These are phyloP conservation scores for Gulo gulo DNA, from an alignment of 2,113 vertebrate genomes.

Conservation along the genomic window DNA sequence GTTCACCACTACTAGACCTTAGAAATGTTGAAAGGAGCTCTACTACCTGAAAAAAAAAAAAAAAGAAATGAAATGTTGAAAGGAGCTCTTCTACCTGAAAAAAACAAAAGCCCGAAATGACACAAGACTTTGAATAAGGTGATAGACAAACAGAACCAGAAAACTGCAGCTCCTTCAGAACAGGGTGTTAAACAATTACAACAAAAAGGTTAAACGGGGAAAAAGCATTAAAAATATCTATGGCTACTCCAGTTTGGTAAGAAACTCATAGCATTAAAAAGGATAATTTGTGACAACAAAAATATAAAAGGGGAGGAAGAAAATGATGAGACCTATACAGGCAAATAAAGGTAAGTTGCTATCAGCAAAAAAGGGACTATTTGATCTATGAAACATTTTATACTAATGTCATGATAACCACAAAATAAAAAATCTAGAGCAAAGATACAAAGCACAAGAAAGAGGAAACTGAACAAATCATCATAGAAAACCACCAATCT, in stretches of 20 bases:
- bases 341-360: neutral
- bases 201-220: neutral
- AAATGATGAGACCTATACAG: neutral
- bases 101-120: neutral
- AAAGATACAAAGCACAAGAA: neutral
- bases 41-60: neutral
- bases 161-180: neutral
- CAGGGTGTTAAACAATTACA: neutral
- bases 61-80: neutral
- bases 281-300: neutral
- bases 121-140: neutral
- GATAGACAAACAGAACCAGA: neutral
- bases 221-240: neutral
- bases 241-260: neutral
- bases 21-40: neutral
- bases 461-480: neutral
- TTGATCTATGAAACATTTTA: neutral
- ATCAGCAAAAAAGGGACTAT: neutral
- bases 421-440: neutral
- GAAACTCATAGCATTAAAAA: neutral
- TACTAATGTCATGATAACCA: neutral
- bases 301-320: neutral
- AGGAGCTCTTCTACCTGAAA: neutral
- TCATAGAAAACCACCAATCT: neutral
- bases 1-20: neutral